Conservation (phyloP, 2,888 invertebrate species). For the Stenodema calcarata region DNA sequence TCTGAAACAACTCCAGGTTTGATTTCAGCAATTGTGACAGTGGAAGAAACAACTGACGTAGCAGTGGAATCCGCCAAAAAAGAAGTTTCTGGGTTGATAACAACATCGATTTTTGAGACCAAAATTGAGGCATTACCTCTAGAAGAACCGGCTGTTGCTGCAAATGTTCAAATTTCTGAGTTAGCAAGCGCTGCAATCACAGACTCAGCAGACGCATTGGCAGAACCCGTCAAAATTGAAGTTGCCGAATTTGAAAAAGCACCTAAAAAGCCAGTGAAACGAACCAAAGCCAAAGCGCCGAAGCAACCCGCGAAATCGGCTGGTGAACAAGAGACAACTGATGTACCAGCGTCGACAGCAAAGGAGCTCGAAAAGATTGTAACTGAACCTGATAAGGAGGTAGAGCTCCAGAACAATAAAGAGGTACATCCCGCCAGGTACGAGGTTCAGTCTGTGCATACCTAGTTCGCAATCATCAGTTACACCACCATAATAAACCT, state of each 20-base stretch:
- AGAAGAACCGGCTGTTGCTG: not conserved
- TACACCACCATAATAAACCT: not conserved
- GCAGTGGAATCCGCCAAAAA: not conserved
- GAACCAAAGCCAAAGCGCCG: not conserved
- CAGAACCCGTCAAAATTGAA: not conserved
- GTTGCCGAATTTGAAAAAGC: not conserved
- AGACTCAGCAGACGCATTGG: not conserved
- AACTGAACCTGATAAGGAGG: not conserved
- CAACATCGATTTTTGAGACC: not conserved
- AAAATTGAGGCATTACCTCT: not conserved
- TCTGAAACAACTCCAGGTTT: too few species aligned
- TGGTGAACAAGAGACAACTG: not conserved
- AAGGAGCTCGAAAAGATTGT: too few species aligned
- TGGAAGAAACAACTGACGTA: too few species aligned
- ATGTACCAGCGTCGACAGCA: not conserved
- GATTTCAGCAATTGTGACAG: too few species aligned
- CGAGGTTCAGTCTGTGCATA: conserved; percentile 26
- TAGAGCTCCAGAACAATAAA: conserved; percentile 27
- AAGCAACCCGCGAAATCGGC: not conserved
- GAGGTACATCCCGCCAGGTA: conserved; percentile 53
- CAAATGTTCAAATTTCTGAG: not conserved
- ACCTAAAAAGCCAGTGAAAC: not conserved
- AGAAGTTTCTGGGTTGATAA: not conserved
- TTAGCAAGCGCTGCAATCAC: not conserved
- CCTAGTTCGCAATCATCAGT: not conserved